phyloP scores from a whole-genome alignment of 2,113 vertebrate genomes.

The Istiophorus platypterus region DNA sequence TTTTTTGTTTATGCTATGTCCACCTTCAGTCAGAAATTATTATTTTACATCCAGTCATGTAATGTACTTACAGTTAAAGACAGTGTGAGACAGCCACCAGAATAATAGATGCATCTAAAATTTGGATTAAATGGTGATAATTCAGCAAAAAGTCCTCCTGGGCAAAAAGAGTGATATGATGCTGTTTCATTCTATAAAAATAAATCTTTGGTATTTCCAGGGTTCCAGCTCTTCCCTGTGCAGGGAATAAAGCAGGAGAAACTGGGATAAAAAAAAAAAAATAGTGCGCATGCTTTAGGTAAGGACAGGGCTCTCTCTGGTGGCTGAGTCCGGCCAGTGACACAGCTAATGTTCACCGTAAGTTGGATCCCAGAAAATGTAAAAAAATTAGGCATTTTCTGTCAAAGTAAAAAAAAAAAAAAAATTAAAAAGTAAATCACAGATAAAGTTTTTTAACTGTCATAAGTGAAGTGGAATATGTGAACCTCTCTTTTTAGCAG shows the following conservation, averaged over 20 bases:
- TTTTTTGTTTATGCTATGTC: slow-evolving; percentile 1
- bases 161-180: background rate
- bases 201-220: background rate
- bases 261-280: background rate
- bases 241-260: background rate
- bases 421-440: slow-evolving; percentile 32
- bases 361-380: background rate
- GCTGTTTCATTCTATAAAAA: slow-evolving; percentile 1
- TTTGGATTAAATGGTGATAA: background rate
- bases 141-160: background rate
- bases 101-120: background rate
- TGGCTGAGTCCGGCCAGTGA: slow-evolving; percentile 66
- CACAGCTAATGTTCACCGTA: background rate
- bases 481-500: slow-evolving; percentile 48
- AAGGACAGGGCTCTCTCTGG: slow-evolving; percentile 72
- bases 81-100: background rate
- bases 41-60: background rate
- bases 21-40: background rate
- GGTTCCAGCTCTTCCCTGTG: background rate
- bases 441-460: slow-evolving; percentile 56
- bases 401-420: slow-evolving; percentile 5
- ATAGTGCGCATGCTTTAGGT: slow-evolving; percentile 18
- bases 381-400: background rate
- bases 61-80: background rate
- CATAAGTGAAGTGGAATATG: slow-evolving; percentile 32